Base-by-base conservation (phyloP, 2,113 vertebrate genomes). In the Limnothrissa miodon region DNA sequence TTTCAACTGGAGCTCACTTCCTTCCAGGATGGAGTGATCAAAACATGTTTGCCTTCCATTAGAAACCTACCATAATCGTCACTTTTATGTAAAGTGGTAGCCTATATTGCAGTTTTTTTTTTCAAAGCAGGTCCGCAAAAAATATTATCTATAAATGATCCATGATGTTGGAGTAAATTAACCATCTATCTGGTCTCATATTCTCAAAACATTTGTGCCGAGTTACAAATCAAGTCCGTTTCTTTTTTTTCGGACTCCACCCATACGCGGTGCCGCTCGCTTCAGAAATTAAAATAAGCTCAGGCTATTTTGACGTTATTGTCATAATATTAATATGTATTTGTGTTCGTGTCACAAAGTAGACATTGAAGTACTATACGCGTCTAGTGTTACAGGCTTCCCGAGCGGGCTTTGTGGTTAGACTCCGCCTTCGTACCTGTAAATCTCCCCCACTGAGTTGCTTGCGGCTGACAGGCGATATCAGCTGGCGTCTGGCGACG, bases 381-480 rank as follows among this genome's bases (percentile, higher is more conserved):
- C 66, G 33, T 74, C 66, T 74, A 74, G 33, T 36, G 66, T 74
- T 74, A 88, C 84, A 85, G 85, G 84, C 89, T 82, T 87, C 86
- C 86, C 84, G 86, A 89, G 88, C 89, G 84, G 66, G 86, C 87
- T 78, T 81, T 80, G 21, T 44, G 36, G 80, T 86, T 80, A 89
- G 90, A 89, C 92, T 92, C 94, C 93, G 83, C 92, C 92, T 89
- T 89, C 86, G 88, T 90, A 94, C 94, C 94, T 94, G 94, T 91
- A 90, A 91, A 90, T 89, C 90, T 91, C 85, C 90, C 86, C 82
- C 84, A 87, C 92, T 90, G 90, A 92, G 91, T 89, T 89, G 83
- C 86, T 74, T 33, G 66, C 81, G 87, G 90, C 89, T 90, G 92
- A 92, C 89, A 85, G 87, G 82, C 87, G 80, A 83, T 85, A 88